These are phyloP conservation scores for Hirudinaria manillensis DNA, from an alignment of 2,888 invertebrate genomes.

Conservation along the genomic window DNA sequence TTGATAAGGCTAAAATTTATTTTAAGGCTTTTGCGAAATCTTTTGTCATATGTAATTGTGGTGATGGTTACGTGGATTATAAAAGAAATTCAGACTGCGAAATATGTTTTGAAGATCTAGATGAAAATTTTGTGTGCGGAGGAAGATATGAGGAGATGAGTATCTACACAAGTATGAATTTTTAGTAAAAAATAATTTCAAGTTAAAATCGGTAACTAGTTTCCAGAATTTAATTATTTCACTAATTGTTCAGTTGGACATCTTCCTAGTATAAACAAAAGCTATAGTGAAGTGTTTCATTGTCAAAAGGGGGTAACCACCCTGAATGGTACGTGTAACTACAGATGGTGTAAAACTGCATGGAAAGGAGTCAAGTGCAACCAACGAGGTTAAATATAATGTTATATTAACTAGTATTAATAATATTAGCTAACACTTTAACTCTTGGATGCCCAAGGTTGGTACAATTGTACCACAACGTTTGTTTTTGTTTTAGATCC, in stretches of 20 bases:
- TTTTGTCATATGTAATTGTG: neutral
- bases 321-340: neutral
- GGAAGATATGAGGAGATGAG: neutral
- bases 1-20: too few relatives aligned
- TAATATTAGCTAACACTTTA: too few relatives aligned
- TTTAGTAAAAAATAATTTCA: neutral
- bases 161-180: neutral
- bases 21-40: too few relatives aligned
- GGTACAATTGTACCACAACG: too few relatives aligned
- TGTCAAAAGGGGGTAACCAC: neutral
- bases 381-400: conserved; percentile 3
- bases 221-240: neutral
- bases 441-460: too few relatives aligned
- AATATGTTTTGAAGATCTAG: neutral
- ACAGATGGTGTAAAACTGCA: neutral
- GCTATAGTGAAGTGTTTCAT: neutral
- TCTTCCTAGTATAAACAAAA: neutral
- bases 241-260: neutral
- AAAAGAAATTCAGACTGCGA: neutral
- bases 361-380: neutral
- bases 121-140: neutral
- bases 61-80: neutral
- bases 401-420: too few relatives aligned
- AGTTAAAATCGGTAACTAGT: neutral
- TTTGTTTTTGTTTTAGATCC: too few relatives aligned